Evolutionary conservation across 2,797 vertebrate species (phyloP), one percentile per base, ranked within the genome.

Genomic region (Macropodus opercularis): DNA sequence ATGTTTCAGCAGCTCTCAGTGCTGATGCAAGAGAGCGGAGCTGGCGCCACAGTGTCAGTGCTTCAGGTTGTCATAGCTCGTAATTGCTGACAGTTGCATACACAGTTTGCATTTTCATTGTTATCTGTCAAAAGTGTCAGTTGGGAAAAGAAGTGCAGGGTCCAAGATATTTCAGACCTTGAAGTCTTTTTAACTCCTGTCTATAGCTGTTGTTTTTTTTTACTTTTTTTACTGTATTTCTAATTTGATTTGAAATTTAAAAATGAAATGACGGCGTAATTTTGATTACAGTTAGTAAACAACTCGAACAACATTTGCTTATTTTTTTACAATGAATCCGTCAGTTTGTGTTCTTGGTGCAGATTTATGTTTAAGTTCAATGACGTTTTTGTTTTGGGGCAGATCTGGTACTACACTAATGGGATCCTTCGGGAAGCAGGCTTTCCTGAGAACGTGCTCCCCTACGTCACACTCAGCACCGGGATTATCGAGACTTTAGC

Each of bases 321-420:
- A 3, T 29, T 10, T 29, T 8, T 29, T n/a, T n/a, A n/a, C n/a
- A 26, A 26, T 26, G 26, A 26, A 26, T 6, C 4, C 26, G 6
- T 3, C 26, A 29, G 2, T 29, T 8, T 29, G 2, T 26, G 10
- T 29, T 29, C 11, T 29, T 10, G 3, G 11, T 9, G 22, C 7
- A 14, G 18, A 32, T 32, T 3, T 29, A 6, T 24, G n/a, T 41
- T 5, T 22, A 35, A 54, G 3, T 17, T 5, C 8, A 18, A 2
- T 51, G 4, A n/a, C n/a, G n/a, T 18, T 65, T 15, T 22, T 75
- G 4, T 50, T 49, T 60, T 72, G 62, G 56, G 41, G 8, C 53
- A 98, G 97, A 97, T 99, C 70, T 98, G 96, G 96, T 98, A 97
- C 83, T 98, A 98, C 85, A 98, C 96, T 52, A 97, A 89, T 50